Evolutionary conservation across 2,888 invertebrate genomes (phyloP).

Genomic region (Dugesia japonica): DNA sequence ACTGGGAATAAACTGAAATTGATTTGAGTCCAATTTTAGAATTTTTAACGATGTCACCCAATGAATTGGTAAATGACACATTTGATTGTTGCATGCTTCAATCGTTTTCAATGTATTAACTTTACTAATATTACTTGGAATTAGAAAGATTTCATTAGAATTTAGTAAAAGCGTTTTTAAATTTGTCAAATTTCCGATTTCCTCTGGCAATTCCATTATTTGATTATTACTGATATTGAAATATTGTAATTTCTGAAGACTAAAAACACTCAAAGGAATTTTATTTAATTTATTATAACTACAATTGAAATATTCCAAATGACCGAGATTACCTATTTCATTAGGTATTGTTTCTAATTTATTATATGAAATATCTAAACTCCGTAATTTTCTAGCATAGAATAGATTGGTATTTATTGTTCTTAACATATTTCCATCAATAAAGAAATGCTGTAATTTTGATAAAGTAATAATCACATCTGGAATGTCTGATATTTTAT

Average conservation of each 20-base stretch:
- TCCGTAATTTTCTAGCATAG: not conserved
- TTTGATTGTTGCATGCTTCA: not conserved
- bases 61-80: not conserved
- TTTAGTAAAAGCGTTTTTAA: not conserved
- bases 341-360: not conserved
- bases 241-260: not conserved
- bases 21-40: not conserved
- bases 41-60: not conserved
- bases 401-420: not conserved
- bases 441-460: not conserved
- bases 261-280: not conserved
- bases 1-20: slow-evolving; percentile 1
- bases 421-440: not conserved
- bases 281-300: not conserved
- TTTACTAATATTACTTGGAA: not conserved
- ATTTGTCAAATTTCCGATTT: not conserved
- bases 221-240: not conserved
- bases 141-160: not conserved
- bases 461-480: not conserved
- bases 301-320: not conserved
- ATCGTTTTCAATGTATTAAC: not conserved
- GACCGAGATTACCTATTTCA: not conserved
- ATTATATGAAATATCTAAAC: not conserved
- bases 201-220: not conserved
- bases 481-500: not conserved